Base-by-base conservation (phyloP, 2,797 vertebrate genomes). In the Eupleurogrammus muticus region DNA sequence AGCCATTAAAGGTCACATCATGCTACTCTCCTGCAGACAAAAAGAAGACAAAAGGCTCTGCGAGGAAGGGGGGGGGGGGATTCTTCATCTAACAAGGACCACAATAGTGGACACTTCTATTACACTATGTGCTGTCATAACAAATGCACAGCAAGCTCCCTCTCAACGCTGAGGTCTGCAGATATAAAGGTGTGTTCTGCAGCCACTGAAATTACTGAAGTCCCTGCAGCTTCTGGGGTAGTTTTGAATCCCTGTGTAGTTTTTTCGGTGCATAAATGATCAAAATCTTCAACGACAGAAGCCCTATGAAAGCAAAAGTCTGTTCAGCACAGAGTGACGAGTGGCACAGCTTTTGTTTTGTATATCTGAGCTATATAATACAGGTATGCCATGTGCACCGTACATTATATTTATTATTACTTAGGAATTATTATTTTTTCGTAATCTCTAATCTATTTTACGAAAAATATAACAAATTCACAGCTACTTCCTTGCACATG, bases 1-100 rank as follows among this genome's bases (percentile, higher is more conserved):
- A 83, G 86, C 80, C 86, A 90, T 86, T 90, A 91, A 92, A 92
- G 89, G 90, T 92, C 91, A 92, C 79, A 68, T 82, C 87, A 88
- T 66, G 84, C 81, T 44, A 74, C 83, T 83, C 81, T 83, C 75
- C 75, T 75, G 70, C 78, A 82, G 80, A 88, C 88, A 84, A 78
- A 90, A 78, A 87, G 72, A 88, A 78, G 78, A 69, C 78, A 86
- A 83, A 82, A 69, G 66, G 65, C 81, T 87, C 74, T 34, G 66
- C 36, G n/a, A n/a, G n/a, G n/a, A n/a, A n/a, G n/a, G n/a, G 50
- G 73, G 68, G 58, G 82, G 52, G 57, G 51, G 56, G 61, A 62
- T 89, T 89, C 81, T 90, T 85, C 73, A 81, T 86, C 77, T 73
- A 85, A 84, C 73, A 84, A 83, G 81, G 52, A 49, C 70, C 73